A percentile compares a stretch with the other conserved stretches of the same genome.
Evolutionary conservation across 37 sponge, comb jelly and placozoan species (phyloP).

Genomic region (Theonella swinhoei): DNA sequence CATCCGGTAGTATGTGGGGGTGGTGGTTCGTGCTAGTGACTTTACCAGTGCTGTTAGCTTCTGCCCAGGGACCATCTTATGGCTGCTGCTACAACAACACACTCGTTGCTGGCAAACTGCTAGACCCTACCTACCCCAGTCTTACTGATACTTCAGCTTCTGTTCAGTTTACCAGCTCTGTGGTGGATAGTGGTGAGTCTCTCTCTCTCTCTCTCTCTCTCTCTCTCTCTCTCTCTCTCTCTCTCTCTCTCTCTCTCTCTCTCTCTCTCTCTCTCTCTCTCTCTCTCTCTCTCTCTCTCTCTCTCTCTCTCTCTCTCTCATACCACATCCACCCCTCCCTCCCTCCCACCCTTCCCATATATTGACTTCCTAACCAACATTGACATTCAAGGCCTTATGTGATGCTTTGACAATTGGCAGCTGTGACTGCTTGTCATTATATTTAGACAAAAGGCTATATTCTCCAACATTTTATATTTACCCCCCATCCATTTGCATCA

Average conservation of each 20-base stretch:
- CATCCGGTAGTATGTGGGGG: not conserved
- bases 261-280: not conserved
- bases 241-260: not conserved
- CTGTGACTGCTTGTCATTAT: too few species aligned
- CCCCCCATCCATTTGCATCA: too few species aligned
- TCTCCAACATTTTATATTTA: too few species aligned
- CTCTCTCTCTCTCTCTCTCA: not conserved
- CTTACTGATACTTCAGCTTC: not conserved
- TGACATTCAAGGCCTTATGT: too few species aligned
- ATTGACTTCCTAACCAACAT: too few species aligned
- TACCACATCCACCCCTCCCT: not conserved
- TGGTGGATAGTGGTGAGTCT: slow-evolving; percentile 46
- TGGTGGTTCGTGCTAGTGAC: slow-evolving; percentile 13
- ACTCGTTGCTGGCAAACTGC: slow-evolving; percentile 15
- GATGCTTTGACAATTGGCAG: too few species aligned
- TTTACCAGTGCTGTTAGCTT: slow-evolving; percentile 18
- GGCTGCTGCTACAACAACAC: slow-evolving; percentile 50
- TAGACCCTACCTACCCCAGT: not conserved
- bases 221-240: not conserved
- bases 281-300: not conserved
- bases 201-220: not conserved
- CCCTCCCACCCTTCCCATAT: not conserved
- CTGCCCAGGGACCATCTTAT: slow-evolving; percentile 21
- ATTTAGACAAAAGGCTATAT: too few species aligned
- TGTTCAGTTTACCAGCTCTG: slow-evolving; percentile 39